A percentile compares a stretch with the other conserved stretches of the same genome.
These are phyloP conservation scores for Tetramorium parvispinum DNA, from an alignment of 1,140 invertebrate species.

Conservation along the genomic window DNA sequence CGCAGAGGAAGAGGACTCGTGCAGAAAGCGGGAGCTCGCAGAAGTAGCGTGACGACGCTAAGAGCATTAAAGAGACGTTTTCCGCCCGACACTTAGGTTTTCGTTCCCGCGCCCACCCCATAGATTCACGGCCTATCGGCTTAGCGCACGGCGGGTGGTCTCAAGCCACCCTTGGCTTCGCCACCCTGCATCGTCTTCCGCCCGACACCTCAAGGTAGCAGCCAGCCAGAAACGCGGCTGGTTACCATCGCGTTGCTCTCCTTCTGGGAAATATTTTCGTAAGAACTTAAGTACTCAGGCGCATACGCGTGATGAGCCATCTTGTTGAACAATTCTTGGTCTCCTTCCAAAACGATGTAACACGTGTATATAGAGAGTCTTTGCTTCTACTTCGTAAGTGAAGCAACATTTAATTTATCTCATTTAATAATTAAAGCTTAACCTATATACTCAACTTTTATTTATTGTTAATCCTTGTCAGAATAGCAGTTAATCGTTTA, in stretches of 20 bases:
- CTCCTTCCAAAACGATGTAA: neutral
- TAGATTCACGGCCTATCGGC: slow-evolving; percentile 84
- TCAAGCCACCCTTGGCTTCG: slow-evolving; percentile 75
- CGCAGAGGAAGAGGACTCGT: slow-evolving; percentile 74
- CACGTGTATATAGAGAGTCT: slow-evolving; percentile 11
- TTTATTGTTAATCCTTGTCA: neutral
- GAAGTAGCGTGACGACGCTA: slow-evolving; percentile 80
- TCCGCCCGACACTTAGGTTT: slow-evolving; percentile 84
- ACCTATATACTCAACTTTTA: neutral
- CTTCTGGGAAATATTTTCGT: slow-evolving; percentile 80
- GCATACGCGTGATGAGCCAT: slow-evolving; percentile 49
- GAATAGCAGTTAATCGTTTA: no score
- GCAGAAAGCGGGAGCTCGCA: slow-evolving; percentile 47
- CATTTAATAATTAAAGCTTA: neutral
- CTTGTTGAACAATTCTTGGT: slow-evolving; percentile 53
- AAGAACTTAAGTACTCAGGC: slow-evolving; percentile 80
- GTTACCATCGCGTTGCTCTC: slow-evolving; percentile 50
- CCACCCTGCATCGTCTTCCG: slow-evolving; percentile 61
- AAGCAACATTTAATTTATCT: neutral
- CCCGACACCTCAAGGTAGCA: slow-evolving; percentile 31
- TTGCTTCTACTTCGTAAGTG: neutral
- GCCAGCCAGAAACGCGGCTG: slow-evolving; percentile 31
- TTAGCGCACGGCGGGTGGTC: slow-evolving; percentile 84
- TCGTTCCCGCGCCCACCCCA: slow-evolving; percentile 80
- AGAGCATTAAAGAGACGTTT: slow-evolving; percentile 86